A percentile compares a stretch with the other conserved stretches of the same genome.
Evolutionary conservation across 2,888 invertebrate genomes (phyloP).

Genomic region (Chironomus riparius): DNA sequence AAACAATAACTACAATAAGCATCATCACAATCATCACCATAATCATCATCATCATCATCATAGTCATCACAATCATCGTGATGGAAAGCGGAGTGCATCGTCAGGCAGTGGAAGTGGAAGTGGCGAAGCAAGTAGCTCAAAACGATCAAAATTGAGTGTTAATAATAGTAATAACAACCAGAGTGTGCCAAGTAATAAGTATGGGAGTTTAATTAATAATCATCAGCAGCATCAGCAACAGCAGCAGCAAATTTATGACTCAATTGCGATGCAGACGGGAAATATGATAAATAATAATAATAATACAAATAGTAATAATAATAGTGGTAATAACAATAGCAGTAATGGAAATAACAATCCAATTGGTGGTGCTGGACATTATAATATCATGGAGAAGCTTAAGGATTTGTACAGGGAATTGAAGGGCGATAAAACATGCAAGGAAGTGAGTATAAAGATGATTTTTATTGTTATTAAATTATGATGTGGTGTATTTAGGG

Average conservation of each 20-base stretch:
- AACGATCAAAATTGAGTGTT: constrained; percentile 3
- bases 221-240: neutral
- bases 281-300: neutral
- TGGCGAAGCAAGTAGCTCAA: constrained; percentile 12
- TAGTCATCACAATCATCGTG: neutral
- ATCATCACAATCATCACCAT: neutral
- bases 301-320: neutral
- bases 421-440: constrained; percentile 3
- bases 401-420: constrained; percentile 25
- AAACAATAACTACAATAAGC: neutral
- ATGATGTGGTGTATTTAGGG: no score
- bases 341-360: neutral
- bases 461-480: no score
- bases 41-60: neutral
- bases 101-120: neutral
- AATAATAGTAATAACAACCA: neutral
- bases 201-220: neutral
- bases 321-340: neutral
- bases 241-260: neutral
- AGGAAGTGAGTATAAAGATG: constrained; percentile 3
- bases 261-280: no score
- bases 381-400: constrained; percentile 17
- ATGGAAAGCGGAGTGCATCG: neutral
- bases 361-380: neutral
- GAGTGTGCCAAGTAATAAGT: constrained; percentile 20